These are phyloP conservation scores for Lochmaea crataegi DNA, from an alignment of 2,888 invertebrate genomes.

Conservation along the genomic window DNA sequence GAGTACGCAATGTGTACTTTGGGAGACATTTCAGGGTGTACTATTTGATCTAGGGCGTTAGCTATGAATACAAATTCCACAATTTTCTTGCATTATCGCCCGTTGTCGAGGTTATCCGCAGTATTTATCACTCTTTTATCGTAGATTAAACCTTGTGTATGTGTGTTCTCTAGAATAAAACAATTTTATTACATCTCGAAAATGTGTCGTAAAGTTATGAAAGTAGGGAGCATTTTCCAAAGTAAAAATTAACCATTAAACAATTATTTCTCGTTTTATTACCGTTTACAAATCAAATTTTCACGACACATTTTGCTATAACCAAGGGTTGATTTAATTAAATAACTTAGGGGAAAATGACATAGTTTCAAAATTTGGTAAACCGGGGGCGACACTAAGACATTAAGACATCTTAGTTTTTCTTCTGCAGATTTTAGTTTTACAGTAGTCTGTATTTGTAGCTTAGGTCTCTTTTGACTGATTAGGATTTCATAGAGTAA, in stretches of 20 bases:
- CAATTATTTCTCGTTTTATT: neutral
- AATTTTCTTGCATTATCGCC: neutral
- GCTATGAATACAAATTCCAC: slow-evolving; percentile 3
- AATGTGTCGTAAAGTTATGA: neutral
- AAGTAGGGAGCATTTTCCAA: neutral
- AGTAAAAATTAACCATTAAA: neutral
- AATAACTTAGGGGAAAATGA: too few species aligned
- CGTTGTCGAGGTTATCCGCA: neutral
- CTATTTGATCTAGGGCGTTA: neutral
- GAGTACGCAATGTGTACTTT: slow-evolving; percentile 11
- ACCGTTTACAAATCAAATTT: neutral
- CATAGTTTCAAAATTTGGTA: too few species aligned
- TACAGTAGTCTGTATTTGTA: too few species aligned
- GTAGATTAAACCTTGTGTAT: neutral
- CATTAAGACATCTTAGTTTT: too few species aligned
- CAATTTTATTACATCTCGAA: neutral
- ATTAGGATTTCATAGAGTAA: too few species aligned
- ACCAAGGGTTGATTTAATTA: too few species aligned
- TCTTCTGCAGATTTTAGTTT: too few species aligned
- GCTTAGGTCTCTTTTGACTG: too few species aligned
- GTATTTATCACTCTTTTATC: neutral
- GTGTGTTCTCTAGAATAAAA: neutral
- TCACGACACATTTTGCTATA: too few species aligned
- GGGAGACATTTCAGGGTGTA: slow-evolving; percentile 9
- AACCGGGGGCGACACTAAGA: too few species aligned